phyloP scores from a whole-genome alignment of 2,113 vertebrate genomes.

The Amblyornis subalaris region DNA sequence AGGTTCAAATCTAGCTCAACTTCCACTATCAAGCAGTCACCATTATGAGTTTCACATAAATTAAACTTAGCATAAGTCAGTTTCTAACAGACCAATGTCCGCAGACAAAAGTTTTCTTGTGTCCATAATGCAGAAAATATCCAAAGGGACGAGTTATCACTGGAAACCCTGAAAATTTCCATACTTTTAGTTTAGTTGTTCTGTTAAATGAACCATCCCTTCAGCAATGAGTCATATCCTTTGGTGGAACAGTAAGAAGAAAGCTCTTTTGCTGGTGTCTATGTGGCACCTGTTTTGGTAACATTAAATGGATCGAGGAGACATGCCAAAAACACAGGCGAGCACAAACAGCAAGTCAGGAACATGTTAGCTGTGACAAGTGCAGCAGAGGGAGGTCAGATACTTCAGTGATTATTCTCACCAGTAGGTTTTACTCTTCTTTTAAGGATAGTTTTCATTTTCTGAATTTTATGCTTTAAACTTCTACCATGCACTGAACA shows the following conservation, averaged over 20 bases:
- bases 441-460: not conserved
- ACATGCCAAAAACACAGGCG: not conserved
- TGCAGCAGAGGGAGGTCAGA: not conserved
- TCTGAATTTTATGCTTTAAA: not conserved
- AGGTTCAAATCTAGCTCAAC: not conserved
- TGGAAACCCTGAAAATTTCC: not conserved
- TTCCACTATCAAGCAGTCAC: not conserved
- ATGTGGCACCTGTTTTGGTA: not conserved
- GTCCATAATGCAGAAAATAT: not conserved
- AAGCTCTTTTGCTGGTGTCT: not conserved
- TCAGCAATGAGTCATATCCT: not conserved
- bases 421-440: not conserved
- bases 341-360: not conserved
- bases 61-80: not conserved
- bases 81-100: not conserved
- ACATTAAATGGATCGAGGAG: not conserved
- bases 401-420: not conserved
- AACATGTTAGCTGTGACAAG: not conserved
- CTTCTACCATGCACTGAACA: not conserved
- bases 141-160: not conserved
- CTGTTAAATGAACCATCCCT: not conserved
- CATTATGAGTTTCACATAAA: not conserved
- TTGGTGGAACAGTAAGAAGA: not conserved
- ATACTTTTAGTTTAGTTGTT: not conserved
- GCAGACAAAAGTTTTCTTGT: not conserved